Evolutionary conservation across 2,113 vertebrate genomes (phyloP), one percentile per base, ranked within the genome.

Genomic region (Sorex fumeus): DNA sequence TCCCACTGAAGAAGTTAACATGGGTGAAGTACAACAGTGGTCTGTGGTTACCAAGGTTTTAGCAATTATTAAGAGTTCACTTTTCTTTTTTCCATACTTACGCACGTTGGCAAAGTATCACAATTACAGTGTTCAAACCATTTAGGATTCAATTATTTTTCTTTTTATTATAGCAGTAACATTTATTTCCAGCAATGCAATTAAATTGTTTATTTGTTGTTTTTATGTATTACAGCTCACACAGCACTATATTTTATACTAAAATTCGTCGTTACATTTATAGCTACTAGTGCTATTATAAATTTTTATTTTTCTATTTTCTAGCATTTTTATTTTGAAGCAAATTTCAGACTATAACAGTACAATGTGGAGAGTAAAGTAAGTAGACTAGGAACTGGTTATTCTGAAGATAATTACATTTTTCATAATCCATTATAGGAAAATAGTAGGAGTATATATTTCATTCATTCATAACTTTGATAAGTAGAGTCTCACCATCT

Each of bases 381-480:
- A 16, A 60, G 57, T 60, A 16, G 34, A 36, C 5, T 90, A 3
- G n/a, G 4, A 76, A 76, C 88, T 30, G 2, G 19, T 28, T 82
- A n/a, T 64, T 91, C 70, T 72, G 82, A 77, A 81, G 77, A 90
- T 36, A 19, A 32, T 67, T 87, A 67, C 71, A 45, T 88, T 92
- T 32, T 90, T 64, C 9, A 32, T 86, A 16, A 75, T 83, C 8
- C 71, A 40, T 62, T 91, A 91, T 88, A 69, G 8, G n/a, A 90
- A 77, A 57, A 84, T 34, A 47, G 13, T 34, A 91, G 10, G 6
- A 69, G 4, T 91, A 2, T 75, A 76, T 86, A 82, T 2, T 86
- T 90, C 72, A 77, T 94, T 91, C 69, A 91, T 74, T 87, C 67
- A 86, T 83, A 19, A 87, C 78, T 89, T 89, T 81, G 84, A 87